A percentile compares a stretch with the other conserved stretches of the same genome.
Conservation (phyloP, 1,140 invertebrate genomes). For the Microplitis mediator region DNA sequence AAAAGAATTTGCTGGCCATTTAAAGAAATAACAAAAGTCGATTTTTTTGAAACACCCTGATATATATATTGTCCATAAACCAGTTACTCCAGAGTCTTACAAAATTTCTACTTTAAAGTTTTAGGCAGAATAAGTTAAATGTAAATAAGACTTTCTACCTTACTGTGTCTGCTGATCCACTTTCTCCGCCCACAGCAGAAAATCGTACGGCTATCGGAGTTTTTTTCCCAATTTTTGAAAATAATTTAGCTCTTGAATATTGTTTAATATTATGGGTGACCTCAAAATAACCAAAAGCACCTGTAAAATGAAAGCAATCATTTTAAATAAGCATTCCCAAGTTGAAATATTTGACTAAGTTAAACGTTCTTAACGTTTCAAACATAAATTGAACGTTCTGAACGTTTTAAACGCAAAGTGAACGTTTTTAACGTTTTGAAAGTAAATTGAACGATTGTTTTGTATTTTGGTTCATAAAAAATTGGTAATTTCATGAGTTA, state of each 20-base stretch:
- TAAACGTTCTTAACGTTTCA: no score
- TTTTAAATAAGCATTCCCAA: not conserved
- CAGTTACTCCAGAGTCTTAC: not conserved
- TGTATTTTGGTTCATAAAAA: no score
- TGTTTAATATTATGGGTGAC: constrained; percentile 89
- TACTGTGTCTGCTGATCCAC: constrained; percentile 86
- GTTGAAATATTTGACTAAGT: no score
- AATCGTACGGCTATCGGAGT: constrained; percentile 84
- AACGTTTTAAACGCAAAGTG: no score
- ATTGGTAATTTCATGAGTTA: no score
- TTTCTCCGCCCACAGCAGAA: constrained; percentile 89
- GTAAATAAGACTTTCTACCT: constrained; percentile 49
- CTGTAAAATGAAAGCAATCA: constrained; percentile 53
- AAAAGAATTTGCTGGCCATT: no score
- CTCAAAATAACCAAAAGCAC: constrained; percentile 98
- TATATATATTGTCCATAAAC: no score
- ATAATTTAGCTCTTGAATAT: constrained; percentile 83
- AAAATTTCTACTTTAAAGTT: not conserved
- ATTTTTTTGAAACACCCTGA: no score
- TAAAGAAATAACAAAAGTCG: no score
- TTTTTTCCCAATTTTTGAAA: constrained; percentile 81
- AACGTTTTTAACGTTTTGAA: no score
- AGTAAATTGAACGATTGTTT: no score
- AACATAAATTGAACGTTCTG: no score
- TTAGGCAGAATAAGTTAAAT: not conserved